Evolutionary conservation across 2,888 invertebrate species (phyloP), one percentile per base, ranked within the genome.

Genomic region (Eurois occulta): DNA sequence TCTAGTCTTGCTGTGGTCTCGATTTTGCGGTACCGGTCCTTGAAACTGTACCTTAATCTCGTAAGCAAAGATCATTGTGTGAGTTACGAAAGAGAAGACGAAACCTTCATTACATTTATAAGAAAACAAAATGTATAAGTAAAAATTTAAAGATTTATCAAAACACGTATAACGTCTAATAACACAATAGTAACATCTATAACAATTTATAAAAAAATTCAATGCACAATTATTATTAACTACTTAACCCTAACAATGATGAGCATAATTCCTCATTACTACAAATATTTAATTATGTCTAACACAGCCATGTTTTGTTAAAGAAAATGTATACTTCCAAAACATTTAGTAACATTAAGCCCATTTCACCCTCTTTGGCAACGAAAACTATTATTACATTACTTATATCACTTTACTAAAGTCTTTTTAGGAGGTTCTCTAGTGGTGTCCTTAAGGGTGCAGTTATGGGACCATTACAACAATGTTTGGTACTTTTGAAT

Each of bases 301-400:
- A 94, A 91, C 94, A 94, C 94, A 94, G 94, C 94, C 94, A 93
- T 92, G 89, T 91, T 92, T 91, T 88, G 80, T 73, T 64, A 65
- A 87, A 78, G 52, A 81, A 85, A 85, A 75, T 81, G 77, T 72
- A 58, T 72, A 85, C 67, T 62, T 87, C 46, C 75, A 85, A 71
- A 87, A 71, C 72, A 88, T 89, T 83, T 79, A 70, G 84, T 83
- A 43, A 72, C n/a, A 78, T 65, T 55, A 41, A 38, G 66, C 48
- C 41, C 66, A 72, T 69, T 83, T 81, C 65, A 67, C 48, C 66
- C 35, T 55, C 21, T 83, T 77, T 77, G 72, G 81, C 75, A 78
- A 76, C 67, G 52, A 68, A 77, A 75, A 66, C 41, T 79, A 38
- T 58, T 68, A 69, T 76, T 43, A 71, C 11, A 66, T 71, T 71